Base-by-base conservation (phyloP, 2,797 vertebrate genomes). In the Rhincodon typus region DNA sequence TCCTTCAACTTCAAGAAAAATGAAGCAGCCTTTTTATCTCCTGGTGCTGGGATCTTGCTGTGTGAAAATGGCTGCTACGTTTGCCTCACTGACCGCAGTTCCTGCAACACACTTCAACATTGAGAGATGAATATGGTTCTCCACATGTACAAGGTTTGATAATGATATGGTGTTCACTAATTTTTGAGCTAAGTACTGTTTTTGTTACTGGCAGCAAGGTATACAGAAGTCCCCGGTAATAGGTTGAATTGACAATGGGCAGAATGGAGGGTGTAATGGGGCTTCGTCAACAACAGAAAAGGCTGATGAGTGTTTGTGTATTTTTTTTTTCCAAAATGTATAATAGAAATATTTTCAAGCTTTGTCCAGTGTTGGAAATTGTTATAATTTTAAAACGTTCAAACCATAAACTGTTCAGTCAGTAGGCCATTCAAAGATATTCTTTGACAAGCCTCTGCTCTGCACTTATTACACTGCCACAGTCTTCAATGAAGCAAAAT, bases 401-500 rank as follows among this genome's bases (percentile, higher is more conserved):
- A 13, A 62, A 57, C 17, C 62, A 93, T 34, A 30, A 88, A 27
- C 30, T 30, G 66, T n/a, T 69, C 62, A 93, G 66, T 42, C 90
- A 69, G 90, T 21, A 42, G 7, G 90, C 62, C 0, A 10, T 62
- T 57, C 34, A 42, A 93, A 67, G n/a, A 93, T 93, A n/a, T 25
- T 23, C 38, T 42, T 69, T 42, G 90, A 93, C 90, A 93, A 42
- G 6, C n/a, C 19, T 67, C n/a, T 25, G 8, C 21, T 93, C 34
- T 21, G 17, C 30, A n/a, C 53, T n/a, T 91, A 91, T n/a, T 66
- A 66, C 62, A n/a, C 30, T 62, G n/a, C 62, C n/a, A 69, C 90
- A 25, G 62, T 69, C 42, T 93, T 93, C 38, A 42, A 69, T 69
- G 90, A 69, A 93, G 62, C 90, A 93, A 69, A n/a, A 93, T 93